Evolutionary conservation across 2,888 invertebrate genomes (phyloP), one percentile per base, ranked within the genome.

Genomic region (Spisula solida): DNA sequence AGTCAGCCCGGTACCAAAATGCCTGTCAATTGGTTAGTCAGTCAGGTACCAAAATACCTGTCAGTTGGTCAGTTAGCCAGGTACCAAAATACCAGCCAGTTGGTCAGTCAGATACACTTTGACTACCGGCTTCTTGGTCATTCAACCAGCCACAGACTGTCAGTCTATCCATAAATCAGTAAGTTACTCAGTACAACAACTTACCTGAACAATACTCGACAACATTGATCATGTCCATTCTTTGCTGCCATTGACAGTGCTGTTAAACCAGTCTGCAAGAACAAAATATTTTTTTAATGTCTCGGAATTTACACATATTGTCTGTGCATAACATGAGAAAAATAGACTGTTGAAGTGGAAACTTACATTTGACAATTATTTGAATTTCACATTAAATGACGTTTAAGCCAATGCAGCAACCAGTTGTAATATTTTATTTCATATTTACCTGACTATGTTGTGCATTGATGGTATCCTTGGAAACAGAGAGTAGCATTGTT

Each of bases 171-270:
- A 70, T 25, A 16, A 1, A 16, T 51, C 16, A 51, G 14, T 51
- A 16, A 14, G 51, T 51, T 8, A 51, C 4, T 51, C 51, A 51
- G 12, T 5, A 1, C 12, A 51, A 85, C 47, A 6, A 85, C 93
- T 88, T 87, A 96, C 96, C 90, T 93, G n/a, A 96, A 91, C 8
- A 96, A 93, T 16, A 93, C 86, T 47, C 91, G 82, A 4, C 95
- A 94, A 66, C 93, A 90, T 51, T 94, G 93, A 18, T 85, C 81
- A 88, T 95, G 92, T 4, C 95, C 95, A 60, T 89, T 88, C 51
- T 92, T 92, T 18, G 95, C 95, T n/a, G 96, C 95, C 86, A 96
- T 94, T 16, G 94, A 90, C 82, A 96, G 88, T 1, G 95, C 95
- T 82, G 96, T 95, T 90, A 94, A 93, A 10, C 96, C 95, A 79